Base-by-base conservation (phyloP, 2,888 invertebrate species). In the Drosophila borealis region DNA sequence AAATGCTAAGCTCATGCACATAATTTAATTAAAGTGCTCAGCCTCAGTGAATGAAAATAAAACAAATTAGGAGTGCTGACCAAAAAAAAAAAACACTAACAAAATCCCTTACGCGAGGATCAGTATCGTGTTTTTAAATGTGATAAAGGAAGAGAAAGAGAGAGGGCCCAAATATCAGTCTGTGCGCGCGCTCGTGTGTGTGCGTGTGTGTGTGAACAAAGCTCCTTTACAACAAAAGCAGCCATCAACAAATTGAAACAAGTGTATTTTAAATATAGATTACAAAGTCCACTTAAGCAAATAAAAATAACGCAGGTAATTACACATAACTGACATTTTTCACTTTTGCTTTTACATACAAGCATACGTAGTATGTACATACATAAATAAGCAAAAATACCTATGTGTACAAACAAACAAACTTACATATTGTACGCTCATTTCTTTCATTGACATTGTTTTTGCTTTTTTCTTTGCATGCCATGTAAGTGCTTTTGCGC, bases 91-190 rank as follows among this genome's bases (percentile, higher is more conserved):
- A 66, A 64, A 17, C 17, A 56, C 29, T 51, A 41, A 44, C 39
- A 39, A 71, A 37, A 90, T 89, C 89, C 90, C 89, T 73, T 72
- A 78, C 90, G 82, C 90, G 89, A 90, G 90, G 90, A 90, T 90
- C 84, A 71, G 81, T 90, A 91, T 90, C 91, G 91, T 74, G 89
- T 81, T 44, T 67, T 51, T 45, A 37, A 60, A 50, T 60, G 74
- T 70, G 36, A 44, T 57, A 64, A 61, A 60, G 51, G 21, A 46
- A 53, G 41, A 46, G 54, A 34, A 34, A 54, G 53, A 56, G 49
- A 51, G 42, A 39, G 46, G 37, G 36, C 10, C 46, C 25, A 29
- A 29, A 46, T 51, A 67, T 49, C n/a, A 50, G 9, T 41, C 33
- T n/a, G 10, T 2, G n/a, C 1, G 17, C 17, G 17, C 17, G 17